These are phyloP conservation scores for Penaeus indicus DNA, from an alignment of 1,140 invertebrate species.

Conservation along the genomic window DNA sequence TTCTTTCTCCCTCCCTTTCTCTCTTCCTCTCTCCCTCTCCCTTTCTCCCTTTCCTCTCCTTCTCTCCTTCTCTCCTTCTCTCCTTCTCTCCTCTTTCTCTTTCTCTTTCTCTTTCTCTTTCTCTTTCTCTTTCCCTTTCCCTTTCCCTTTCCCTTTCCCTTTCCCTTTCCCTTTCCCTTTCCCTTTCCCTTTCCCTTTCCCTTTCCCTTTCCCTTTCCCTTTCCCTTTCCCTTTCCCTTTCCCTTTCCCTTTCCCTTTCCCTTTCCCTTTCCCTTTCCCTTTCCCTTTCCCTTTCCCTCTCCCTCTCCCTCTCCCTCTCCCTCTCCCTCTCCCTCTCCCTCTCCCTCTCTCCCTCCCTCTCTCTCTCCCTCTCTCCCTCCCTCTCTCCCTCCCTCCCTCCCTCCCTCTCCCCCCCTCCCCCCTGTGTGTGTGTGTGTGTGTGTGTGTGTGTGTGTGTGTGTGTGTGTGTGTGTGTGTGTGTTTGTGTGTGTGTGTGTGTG, in stretches of 20 bases:
- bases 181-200: background rate
- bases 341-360: background rate
- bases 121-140: constrained; percentile 21
- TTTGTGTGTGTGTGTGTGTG: too few relatives aligned
- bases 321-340: too few relatives aligned
- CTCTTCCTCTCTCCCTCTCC: constrained; percentile 26
- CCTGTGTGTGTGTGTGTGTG: too few relatives aligned
- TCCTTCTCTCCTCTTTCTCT: constrained; percentile 24
- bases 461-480: too few relatives aligned
- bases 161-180: background rate
- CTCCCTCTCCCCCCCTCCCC: background rate
- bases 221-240: too few relatives aligned
- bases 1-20: too few relatives aligned
- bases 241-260: background rate
- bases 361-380: background rate
- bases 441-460: too few relatives aligned
- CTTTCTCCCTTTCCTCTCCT: constrained; percentile 21
- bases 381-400: background rate
- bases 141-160: background rate
- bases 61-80: background rate
- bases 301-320: background rate
- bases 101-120: constrained; percentile 22
- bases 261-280: background rate
- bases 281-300: background rate
- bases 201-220: background rate